These are phyloP conservation scores for Bubalus kerabau DNA, from an alignment of 2,113 vertebrate species.

Conservation along the genomic window DNA sequence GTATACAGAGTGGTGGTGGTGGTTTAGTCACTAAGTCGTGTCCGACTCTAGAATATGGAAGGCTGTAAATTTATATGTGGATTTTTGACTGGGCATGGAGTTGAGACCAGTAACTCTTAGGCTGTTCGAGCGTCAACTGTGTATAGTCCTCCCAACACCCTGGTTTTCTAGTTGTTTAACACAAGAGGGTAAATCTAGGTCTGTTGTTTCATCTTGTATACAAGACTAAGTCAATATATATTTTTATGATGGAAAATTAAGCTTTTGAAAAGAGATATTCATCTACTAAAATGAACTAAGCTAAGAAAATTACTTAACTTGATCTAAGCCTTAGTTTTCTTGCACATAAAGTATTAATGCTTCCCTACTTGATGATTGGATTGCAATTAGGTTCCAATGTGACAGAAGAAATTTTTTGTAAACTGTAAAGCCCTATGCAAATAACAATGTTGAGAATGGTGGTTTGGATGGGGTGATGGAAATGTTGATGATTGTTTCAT, in stretches of 20 bases:
- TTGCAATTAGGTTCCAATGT: not conserved
- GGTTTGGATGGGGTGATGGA: not conserved
- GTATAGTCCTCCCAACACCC: not conserved
- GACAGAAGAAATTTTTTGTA: not conserved
- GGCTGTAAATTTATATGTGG: not conserved
- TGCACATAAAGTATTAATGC: not conserved
- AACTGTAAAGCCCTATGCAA: not conserved
- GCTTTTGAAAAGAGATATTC: not conserved
- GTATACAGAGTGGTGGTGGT: not conserved
- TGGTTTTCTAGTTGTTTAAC: not conserved
- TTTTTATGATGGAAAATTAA: not conserved
- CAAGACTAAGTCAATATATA: not conserved
- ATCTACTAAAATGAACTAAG: not conserved
- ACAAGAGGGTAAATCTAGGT: not conserved
- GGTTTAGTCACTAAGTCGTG: not conserved
- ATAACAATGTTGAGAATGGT: not conserved
- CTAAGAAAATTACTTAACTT: not conserved
- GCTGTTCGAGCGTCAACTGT: not conserved
- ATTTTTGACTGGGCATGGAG: not conserved
- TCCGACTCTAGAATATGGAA: not conserved
- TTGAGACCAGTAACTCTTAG: not conserved
- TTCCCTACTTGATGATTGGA: not conserved
- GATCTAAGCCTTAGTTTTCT: constrained; percentile 1
- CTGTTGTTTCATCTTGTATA: not conserved
- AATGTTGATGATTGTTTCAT: not conserved